Percentiles rank a stretch among this genome's conserved stretches.
Conservation (phyloP, 2,797 vertebrate genomes). For the Chlorospingus flavigularis region DNA sequence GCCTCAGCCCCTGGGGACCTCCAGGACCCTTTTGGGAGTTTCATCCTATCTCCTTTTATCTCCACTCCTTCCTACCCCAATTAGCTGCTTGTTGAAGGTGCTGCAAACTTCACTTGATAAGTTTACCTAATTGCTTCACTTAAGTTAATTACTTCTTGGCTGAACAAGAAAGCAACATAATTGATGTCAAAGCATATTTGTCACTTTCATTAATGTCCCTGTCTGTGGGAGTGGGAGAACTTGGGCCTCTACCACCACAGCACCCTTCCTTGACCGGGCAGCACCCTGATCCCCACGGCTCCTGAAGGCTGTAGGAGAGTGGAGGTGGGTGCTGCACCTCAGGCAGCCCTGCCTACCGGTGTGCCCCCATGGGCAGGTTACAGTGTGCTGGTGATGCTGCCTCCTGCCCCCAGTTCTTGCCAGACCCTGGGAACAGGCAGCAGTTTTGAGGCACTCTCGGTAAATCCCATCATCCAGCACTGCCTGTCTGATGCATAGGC, state of each 20-base stretch:
- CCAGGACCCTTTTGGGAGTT: not conserved
- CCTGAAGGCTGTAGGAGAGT: accelerated
- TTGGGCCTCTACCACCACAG: not conserved
- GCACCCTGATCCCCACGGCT: not conserved
- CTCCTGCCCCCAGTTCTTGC: not conserved
- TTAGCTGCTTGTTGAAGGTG: not conserved
- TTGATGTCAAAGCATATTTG: constrained; percentile 27
- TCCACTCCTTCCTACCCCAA: not conserved
- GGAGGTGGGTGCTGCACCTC: not conserved
- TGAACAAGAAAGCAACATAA: constrained; percentile 45
- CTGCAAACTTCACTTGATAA: not conserved
- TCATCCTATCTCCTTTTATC: not conserved
- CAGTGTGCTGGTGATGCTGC: not conserved
- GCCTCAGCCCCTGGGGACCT: not conserved
- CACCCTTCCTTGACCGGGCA: not conserved
- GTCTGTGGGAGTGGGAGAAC: not conserved
- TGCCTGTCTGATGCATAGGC: not conserved
- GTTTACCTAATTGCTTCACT: constrained; percentile 62
- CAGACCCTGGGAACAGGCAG: not conserved
- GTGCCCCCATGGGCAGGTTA: not conserved
- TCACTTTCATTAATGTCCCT: constrained; percentile 13
- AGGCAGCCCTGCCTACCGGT: not conserved
- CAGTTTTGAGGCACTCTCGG: accelerated
- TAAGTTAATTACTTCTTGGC: constrained; percentile 53
- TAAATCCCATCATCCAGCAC: accelerated